Evolutionary conservation across 2,888 invertebrate species (phyloP).

Genomic region (Caenorhabditis virilis): DNA sequence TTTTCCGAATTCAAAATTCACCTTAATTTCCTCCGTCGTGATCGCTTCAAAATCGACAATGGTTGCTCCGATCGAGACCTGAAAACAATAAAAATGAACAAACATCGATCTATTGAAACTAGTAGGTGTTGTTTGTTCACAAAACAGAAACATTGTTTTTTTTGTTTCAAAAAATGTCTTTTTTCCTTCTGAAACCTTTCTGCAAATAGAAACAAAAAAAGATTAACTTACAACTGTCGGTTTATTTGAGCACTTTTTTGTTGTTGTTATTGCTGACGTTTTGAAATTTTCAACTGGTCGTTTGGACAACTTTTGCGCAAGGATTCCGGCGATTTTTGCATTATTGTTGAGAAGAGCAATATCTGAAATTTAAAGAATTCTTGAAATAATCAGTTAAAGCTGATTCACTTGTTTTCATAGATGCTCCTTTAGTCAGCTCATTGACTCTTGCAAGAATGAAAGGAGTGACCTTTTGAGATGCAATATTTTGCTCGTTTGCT

Average conservation of each 20-base stretch:
- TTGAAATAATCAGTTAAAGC: too few relatives aligned
- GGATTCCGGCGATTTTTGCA: constrained; percentile 81
- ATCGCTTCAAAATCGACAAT: constrained; percentile 67
- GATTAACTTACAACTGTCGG: constrained; percentile 43
- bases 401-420: constrained; percentile 84
- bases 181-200: constrained; percentile 10
- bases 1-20: neutral
- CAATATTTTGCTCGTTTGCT: constrained; percentile 73
- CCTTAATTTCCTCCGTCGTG: constrained; percentile 72
- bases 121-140: too few relatives aligned
- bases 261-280: neutral
- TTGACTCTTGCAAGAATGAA: constrained; percentile 82
- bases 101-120: constrained; percentile 1
- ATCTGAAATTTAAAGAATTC: constrained; percentile 73
- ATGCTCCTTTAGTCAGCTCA: constrained; percentile 81
- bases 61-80: constrained; percentile 68
- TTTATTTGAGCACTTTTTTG: constrained; percentile 8
- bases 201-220: constrained; percentile 5
- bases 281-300: neutral
- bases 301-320: constrained; percentile 74
- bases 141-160: constrained; percentile 13
- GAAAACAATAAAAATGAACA: constrained; percentile 15
- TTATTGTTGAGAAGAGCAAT: constrained; percentile 91
- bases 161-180: constrained; percentile 19
- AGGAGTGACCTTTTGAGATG: constrained; percentile 89